Base-by-base conservation (phyloP, 1,140 invertebrate genomes). In the Drosophila watanabei region DNA sequence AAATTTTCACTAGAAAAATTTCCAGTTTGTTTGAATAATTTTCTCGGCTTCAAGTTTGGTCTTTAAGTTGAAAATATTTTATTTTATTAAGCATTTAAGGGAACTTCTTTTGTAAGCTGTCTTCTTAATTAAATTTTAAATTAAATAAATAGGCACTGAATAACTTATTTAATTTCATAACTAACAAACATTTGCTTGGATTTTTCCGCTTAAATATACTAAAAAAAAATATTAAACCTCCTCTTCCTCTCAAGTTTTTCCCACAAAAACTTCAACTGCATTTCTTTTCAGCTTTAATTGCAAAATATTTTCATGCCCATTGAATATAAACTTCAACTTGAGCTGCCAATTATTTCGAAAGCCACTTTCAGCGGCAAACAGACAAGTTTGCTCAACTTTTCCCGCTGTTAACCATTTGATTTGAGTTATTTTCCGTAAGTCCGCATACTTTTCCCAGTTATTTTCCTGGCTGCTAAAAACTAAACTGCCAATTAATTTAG, bases 261-360 rank as follows among this genome's bases (percentile, higher is more conserved):
- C 20, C 3, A 16, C 8, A 24, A 2, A 24, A 56, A 11, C 2
- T 24, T 24, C 1, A 5, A 56, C 13, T 24, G 0, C 0, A 10
- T 56, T 24, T 56, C 32, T 16, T 16, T 35, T 3, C 2, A 14
- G 13, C 32, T 37, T 37, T 56, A 56, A 37, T 37, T 37, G 18
- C 18, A 37, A 37, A 20, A 37, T 24, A 37, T 37, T 56, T 56
- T 14, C 8, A 28, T 45, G 43, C 2, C 8, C 39, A 35, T 35
- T 63, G 13, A 43, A 28, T 52, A 28, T 33, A 13, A 65, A 33
- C 60, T 43, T 24, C 28, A 33, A 51, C 16, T 48, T 68, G 11
- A 41, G 20, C 62, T 35, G 46, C 66, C 62, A 70, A 70, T 52
- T 70, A 70, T 52, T 68, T 68, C n/a, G 7, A 43, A 68, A 68